phyloP scores from a whole-genome alignment of 2,888 invertebrate genomes.

The Lithosia quadra region DNA sequence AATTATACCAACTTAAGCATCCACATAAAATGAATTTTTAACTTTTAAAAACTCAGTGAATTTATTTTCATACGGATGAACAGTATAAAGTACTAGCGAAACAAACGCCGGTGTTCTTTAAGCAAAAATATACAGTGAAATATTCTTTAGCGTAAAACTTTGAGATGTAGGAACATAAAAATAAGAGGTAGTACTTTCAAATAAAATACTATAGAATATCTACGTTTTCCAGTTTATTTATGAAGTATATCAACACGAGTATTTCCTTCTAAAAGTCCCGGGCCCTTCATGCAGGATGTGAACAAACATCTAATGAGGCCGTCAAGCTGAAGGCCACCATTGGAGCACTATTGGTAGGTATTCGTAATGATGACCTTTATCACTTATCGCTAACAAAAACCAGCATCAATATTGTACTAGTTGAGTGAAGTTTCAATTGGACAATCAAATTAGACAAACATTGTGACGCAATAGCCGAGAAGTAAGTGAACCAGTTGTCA shows the following conservation, averaged over 20 bases:
- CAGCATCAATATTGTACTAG: too few species aligned
- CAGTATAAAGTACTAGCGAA: conserved; percentile 23
- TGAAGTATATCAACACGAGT: too few species aligned
- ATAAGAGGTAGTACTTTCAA: conserved; percentile 9
- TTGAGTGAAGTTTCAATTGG: too few species aligned
- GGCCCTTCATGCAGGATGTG: too few species aligned
- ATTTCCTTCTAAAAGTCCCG: too few species aligned
- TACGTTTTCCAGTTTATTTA: background rate
- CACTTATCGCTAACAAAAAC: too few species aligned
- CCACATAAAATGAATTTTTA: conserved; percentile 31
- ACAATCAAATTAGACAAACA: too few species aligned
- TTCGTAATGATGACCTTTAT: too few species aligned
- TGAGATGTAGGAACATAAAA: conserved; percentile 12
- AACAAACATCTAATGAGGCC: too few species aligned
- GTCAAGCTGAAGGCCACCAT: too few species aligned
- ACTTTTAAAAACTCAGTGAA: conserved; percentile 21
- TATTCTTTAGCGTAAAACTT: conserved; percentile 17
- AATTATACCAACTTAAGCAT: conserved; percentile 19
- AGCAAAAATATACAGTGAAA: conserved; percentile 20
- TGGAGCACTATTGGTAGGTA: too few species aligned
- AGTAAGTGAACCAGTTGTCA: conserved; percentile 30
- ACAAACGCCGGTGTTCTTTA: conserved; percentile 12
- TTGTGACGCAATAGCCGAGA: conserved; percentile 14
- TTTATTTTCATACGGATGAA: conserved; percentile 30
- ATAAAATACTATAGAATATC: background rate